phyloP scores from a whole-genome alignment of 2,113 vertebrate species.

The Lophochroa leadbeateri region DNA sequence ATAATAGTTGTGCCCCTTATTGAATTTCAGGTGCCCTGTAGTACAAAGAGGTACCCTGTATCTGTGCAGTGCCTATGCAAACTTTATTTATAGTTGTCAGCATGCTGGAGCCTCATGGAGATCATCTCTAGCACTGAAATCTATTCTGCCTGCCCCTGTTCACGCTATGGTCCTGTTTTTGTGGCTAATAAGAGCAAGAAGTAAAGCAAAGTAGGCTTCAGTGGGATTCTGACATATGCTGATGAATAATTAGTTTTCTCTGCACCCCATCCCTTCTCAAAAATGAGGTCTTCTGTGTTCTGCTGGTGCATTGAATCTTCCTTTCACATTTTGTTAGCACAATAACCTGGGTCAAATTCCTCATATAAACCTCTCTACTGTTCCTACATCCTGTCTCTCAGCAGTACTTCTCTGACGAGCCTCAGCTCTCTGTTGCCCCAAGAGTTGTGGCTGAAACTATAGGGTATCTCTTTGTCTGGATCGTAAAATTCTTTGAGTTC shows the following conservation, averaged over 20 bases:
- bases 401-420: not conserved
- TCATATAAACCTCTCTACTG: not conserved
- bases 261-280: not conserved
- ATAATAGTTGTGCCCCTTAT: not conserved
- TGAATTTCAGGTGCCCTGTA: not conserved
- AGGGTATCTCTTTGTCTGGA: not conserved
- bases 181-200: not conserved
- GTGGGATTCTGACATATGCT: not conserved
- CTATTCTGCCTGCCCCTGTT: not conserved
- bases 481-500: not conserved
- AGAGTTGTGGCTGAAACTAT: not conserved
- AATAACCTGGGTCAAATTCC: not conserved
- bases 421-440: not conserved
- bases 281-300: not conserved
- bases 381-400: not conserved
- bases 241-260: not conserved
- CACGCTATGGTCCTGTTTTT: fast-evolving
- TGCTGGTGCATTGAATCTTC: not conserved
- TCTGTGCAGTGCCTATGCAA: not conserved
- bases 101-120: not conserved
- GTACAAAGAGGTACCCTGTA: not conserved
- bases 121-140: not conserved
- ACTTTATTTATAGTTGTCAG: not conserved
- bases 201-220: not conserved
- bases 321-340: not conserved